phyloP scores from a whole-genome alignment of 2,797 vertebrate genomes.

The Simalia tracyae region DNA sequence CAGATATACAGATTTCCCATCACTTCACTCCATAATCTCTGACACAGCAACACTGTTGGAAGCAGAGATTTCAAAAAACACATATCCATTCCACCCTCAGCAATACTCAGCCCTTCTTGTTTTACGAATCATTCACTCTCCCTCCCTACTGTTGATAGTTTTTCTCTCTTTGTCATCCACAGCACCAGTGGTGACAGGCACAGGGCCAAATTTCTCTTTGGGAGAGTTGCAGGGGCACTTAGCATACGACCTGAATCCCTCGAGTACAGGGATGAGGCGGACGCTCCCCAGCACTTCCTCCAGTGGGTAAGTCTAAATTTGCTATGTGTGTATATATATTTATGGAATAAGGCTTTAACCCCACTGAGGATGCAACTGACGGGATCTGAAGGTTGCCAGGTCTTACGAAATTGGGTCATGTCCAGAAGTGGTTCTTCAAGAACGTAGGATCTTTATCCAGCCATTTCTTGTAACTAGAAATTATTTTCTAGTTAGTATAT shows the following conservation, averaged over 20 bases:
- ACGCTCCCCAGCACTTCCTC: constrained; percentile 87
- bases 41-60: neutral
- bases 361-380: neutral
- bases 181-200: constrained; percentile 93
- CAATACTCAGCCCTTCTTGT: neutral
- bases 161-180: constrained; percentile 16
- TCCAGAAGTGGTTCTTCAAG: neutral
- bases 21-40: neutral
- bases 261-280: constrained; percentile 84
- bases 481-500: neutral
- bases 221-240: constrained; percentile 97
- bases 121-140: neutral
- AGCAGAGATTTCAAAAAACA: neutral
- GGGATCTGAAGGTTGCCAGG: rapidly evolving
- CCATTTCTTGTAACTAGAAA: neutral
- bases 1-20: neutral
- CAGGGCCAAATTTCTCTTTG: constrained; percentile 92
- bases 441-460: neutral
- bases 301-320: constrained; percentile 78
- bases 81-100: neutral
- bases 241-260: constrained; percentile 94
- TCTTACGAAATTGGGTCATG: neutral
- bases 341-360: neutral
- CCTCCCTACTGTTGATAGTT: neutral
- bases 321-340: rapidly evolving